These are phyloP conservation scores for Argyresthia albistria DNA, from an alignment of 2,888 invertebrate species.

Conservation along the genomic window DNA sequence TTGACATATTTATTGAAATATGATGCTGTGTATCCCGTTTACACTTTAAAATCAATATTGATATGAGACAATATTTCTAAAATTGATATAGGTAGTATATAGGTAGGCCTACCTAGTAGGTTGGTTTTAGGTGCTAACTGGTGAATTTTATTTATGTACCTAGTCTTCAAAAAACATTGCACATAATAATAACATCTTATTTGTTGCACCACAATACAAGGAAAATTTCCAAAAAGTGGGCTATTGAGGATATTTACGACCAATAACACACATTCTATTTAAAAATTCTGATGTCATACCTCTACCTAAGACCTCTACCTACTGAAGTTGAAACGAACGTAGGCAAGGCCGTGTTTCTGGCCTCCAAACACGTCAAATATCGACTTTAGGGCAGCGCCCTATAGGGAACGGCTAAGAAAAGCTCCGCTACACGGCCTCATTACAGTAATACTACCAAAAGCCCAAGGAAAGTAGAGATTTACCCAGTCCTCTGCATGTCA, in stretches of 20 bases:
- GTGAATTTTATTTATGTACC: background rate
- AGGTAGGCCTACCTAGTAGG: too few species aligned
- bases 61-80: too few species aligned
- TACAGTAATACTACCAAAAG: background rate
- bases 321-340: background rate
- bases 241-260: conserved; percentile 3
- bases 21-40: too few species aligned
- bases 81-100: too few species aligned
- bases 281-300: conserved; percentile 63
- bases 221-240: background rate
- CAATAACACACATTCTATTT: conserved; percentile 52
- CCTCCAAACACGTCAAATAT: background rate
- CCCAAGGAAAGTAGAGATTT: background rate
- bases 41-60: too few species aligned
- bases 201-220: background rate
- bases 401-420: background rate
- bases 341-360: background rate
- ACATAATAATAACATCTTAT: background rate
- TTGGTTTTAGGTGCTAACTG: background rate
- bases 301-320: too few species aligned
- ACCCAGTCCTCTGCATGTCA: background rate
- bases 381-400: background rate
- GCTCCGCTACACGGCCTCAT: background rate
- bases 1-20: too few species aligned
- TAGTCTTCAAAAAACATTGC: background rate